phyloP scores from a whole-genome alignment of 2,888 invertebrate species.

The Pristionchus japonicus region DNA sequence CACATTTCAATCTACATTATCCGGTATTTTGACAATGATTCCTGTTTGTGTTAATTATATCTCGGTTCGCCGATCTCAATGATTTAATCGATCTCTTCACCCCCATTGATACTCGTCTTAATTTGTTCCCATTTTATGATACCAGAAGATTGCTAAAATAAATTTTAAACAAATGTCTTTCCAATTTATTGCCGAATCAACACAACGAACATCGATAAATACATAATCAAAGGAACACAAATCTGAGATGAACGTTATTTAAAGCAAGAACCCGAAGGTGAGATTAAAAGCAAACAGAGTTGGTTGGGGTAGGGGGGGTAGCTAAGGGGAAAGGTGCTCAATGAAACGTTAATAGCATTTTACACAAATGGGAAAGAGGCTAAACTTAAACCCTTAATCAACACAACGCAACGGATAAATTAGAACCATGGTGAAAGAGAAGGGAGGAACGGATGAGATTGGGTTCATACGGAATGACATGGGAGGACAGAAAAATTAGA shows the following conservation, averaged over 20 bases:
- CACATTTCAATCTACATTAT: not conserved
- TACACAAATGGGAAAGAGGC: no score
- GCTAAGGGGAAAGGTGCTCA: no score
- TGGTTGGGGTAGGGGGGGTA: no score
- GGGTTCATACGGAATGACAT: no score
- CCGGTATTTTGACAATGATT: not conserved
- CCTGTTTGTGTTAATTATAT: not conserved
- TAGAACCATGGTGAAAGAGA: no score
- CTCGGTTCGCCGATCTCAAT: not conserved
- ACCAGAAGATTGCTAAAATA: not conserved
- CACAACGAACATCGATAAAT: not conserved
- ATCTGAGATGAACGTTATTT: not conserved
- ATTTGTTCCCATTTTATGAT: not conserved
- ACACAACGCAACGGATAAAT: no score
- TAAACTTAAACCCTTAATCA: no score
- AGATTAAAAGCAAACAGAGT: not conserved
- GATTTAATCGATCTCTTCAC: not conserved
- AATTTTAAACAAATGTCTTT: not conserved
- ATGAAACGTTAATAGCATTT: no score
- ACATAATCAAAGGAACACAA: no score
- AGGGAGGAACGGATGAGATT: no score
- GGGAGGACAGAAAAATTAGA: not conserved
- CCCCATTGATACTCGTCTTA: not conserved
- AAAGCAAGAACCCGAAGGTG: slow-evolving; percentile 1
- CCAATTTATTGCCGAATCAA: not conserved